These are phyloP conservation scores for Brachionus sp. DNA, from an alignment of 1,140 invertebrate species.

Conservation along the genomic window DNA sequence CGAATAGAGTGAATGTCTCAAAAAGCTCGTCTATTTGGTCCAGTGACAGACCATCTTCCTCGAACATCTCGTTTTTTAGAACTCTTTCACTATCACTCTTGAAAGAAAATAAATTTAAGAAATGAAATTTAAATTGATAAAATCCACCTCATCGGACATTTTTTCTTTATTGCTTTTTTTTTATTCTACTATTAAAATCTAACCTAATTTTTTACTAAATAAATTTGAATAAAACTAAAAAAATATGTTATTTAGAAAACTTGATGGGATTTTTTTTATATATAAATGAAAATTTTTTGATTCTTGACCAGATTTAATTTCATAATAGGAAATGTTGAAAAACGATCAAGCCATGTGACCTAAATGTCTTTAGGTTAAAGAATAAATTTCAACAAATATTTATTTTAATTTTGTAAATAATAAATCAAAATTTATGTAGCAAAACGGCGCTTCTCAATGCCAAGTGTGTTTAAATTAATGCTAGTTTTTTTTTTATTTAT, in stretches of 20 bases:
- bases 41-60: background rate
- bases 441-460: background rate
- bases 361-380: too few species aligned
- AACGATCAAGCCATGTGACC: background rate
- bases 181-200: background rate
- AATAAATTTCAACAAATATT: background rate
- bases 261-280: background rate
- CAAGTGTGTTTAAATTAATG: background rate
- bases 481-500: background rate
- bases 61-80: background rate
- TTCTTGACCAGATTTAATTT: background rate
- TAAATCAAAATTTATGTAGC: background rate
- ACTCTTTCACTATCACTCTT: background rate
- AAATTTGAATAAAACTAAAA: background rate
- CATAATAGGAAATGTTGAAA: background rate
- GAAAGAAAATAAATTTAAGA: background rate
- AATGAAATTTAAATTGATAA: background rate
- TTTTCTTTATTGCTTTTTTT: background rate
- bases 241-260: background rate
- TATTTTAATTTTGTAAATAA: background rate
- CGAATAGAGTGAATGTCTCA: conserved; percentile 6
- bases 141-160: background rate
- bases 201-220: background rate
- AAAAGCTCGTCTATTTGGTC: conserved; percentile 44
- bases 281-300: background rate